These are phyloP conservation scores for Saccostrea echinata DNA, from an alignment of 1,140 invertebrate species.

Conservation along the genomic window DNA sequence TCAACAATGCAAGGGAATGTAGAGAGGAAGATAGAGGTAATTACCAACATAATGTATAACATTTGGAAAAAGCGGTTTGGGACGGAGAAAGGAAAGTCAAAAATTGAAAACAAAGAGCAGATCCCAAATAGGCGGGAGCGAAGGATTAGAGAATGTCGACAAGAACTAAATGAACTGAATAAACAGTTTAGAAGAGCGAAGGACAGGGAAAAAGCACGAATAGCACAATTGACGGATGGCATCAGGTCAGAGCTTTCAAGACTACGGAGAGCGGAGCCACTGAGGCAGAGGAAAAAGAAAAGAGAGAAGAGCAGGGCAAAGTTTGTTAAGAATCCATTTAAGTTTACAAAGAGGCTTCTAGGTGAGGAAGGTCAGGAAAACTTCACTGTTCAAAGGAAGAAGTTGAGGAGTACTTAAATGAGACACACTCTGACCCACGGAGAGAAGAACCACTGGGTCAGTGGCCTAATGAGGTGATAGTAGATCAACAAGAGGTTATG, in stretches of 20 bases:
- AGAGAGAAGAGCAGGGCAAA: no score
- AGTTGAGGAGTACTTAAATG: slow-evolving; percentile 19
- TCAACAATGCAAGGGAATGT: slow-evolving; percentile 21
- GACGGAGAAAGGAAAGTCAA: neutral
- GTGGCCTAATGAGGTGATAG: neutral
- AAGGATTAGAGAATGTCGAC: slow-evolving; percentile 26
- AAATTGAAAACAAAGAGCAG: slow-evolving; percentile 5
- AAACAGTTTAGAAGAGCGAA: neutral
- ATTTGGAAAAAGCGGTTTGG: slow-evolving; percentile 41
- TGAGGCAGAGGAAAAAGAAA: no score
- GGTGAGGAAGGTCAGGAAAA: neutral
- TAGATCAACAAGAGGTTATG: neutral
- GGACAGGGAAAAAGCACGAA: no score
- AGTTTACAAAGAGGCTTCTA: no score
- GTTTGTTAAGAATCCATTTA: no score
- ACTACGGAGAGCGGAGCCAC: no score
- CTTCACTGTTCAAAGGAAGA: slow-evolving; percentile 41
- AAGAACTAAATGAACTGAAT: neutral
- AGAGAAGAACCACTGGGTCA: slow-evolving; percentile 24
- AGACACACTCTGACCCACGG: slow-evolving; percentile 36
- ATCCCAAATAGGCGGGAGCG: slow-evolving; percentile 26
- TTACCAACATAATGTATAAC: slow-evolving; percentile 40
- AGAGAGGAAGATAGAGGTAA: slow-evolving; percentile 41
- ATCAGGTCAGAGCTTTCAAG: no score
- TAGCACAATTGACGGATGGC: no score